phyloP scores from a whole-genome alignment of 2,888 invertebrate species.

The Polyploca ridens region DNA sequence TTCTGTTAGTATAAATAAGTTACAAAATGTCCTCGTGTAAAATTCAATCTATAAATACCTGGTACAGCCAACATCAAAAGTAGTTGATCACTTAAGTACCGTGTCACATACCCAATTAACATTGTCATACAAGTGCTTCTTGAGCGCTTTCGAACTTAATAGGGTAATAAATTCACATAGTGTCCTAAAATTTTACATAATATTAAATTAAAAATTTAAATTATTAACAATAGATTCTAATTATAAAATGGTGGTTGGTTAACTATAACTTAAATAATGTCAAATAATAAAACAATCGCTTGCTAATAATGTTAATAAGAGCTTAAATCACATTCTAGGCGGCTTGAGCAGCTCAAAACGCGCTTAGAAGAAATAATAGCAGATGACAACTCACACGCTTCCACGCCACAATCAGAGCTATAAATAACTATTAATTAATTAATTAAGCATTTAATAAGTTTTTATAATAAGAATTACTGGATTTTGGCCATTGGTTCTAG shows the following conservation, averaged over 20 bases:
- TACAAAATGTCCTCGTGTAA: no score
- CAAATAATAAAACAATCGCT: conserved; percentile 13
- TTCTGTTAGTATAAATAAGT: no score
- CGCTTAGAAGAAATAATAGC: conserved; percentile 70
- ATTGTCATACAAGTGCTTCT: no score
- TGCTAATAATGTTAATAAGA: conserved; percentile 34
- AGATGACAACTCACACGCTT: conserved; percentile 40
- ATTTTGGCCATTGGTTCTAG: background rate
- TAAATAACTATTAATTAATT: background rate
- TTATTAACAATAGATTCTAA: no score
- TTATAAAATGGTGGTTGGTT: background rate
- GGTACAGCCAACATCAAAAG: no score
- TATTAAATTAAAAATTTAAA: no score
- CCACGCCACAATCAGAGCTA: conserved; percentile 17
- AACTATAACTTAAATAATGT: background rate
- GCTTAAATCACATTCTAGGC: conserved; percentile 60
- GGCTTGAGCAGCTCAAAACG: conserved; percentile 65
- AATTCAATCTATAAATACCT: no score
- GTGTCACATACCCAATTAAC: no score
- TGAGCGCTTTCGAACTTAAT: background rate
- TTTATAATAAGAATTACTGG: background rate
- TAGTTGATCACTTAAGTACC: no score
- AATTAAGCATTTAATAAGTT: background rate
- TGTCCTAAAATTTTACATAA: no score
- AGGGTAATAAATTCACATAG: background rate